A percentile compares a stretch with the other conserved stretches of the same genome.
Conservation (phyloP, 2,888 invertebrate species). For the Tipula vernalis region DNA sequence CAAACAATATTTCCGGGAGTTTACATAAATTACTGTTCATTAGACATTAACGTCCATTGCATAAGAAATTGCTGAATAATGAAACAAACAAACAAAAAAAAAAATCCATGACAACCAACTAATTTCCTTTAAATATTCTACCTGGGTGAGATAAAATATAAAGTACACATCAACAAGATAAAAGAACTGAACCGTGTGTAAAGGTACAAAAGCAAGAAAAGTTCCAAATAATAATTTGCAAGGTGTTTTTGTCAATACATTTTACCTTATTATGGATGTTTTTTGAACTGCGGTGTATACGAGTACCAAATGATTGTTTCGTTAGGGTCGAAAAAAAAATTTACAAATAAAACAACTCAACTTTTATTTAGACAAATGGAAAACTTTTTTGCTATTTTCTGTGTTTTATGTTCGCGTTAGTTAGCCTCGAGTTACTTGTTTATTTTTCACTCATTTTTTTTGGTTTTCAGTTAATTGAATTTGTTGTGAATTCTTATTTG, state of each 20-base stretch:
- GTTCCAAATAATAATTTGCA: neutral
- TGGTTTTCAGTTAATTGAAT: too few relatives aligned
- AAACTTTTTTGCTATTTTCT: too few relatives aligned
- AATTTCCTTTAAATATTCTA: neutral
- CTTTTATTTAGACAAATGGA: too few relatives aligned
- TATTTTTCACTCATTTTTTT: too few relatives aligned
- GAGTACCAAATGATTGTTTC: neutral
- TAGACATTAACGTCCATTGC: neutral
- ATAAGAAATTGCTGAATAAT: neutral
- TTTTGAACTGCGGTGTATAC: too few relatives aligned
- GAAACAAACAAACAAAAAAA: neutral
- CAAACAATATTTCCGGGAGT: neutral
- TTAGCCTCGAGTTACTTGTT: too few relatives aligned
- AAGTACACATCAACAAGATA: neutral
- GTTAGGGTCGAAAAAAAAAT: neutral
- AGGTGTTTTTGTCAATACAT: neutral
- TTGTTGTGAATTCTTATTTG: too few relatives aligned
- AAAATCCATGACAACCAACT: neutral
- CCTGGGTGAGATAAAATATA: neutral
- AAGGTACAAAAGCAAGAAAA: neutral
- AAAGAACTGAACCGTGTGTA: neutral
- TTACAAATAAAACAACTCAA: too few relatives aligned
- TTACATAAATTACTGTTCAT: neutral
- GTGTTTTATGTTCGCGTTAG: too few relatives aligned
- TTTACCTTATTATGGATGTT: too few relatives aligned